Evolutionary conservation across 2,113 vertebrate genomes (phyloP), one percentile per base, ranked within the genome.

Genomic region (Melanostigma gelatinosum): DNA sequence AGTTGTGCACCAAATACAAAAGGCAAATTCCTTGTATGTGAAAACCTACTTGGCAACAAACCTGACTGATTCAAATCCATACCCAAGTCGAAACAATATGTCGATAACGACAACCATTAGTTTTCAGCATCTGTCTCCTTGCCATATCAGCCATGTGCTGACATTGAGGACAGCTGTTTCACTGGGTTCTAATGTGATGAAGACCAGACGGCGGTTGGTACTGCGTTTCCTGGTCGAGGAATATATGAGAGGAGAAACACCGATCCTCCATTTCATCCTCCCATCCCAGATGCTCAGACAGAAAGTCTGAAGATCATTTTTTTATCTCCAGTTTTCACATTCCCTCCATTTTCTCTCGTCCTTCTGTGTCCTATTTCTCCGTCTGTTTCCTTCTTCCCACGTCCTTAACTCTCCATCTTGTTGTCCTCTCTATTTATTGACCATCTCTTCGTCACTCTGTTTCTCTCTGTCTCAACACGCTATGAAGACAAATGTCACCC

Each of bases 401-500:
- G 63, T 81, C 78, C 75, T 70, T 77, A 52, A 38, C 62, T 71
- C 36, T 82, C 62, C 27, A 24, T 81, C 66, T 72, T 54, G n/a
- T 81, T 63, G 70, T 75, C 72, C 24, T 78, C 50, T 57, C 40
- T 73, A 72, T 85, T 87, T 79, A 73, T 87, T 86, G 86, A 86
- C 81, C 86, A 71, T 61, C 71, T 80, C 58, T 29, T 38, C 75
- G 76, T 82, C 70, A 73, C 81, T 80, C 8, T 64, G 62, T 67
- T 57, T 57, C 79, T 77, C 20, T 8, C 1, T 55, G 58, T 71
- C 74, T 75, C 55, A 74, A 71, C 61, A n/a, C 15, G 24, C 68
- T 68, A 87, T 88, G 77, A 86, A 91, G 91, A 92, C 73, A 80
- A 85, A 90, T 89, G 77, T 64, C 69, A 85, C 85, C 85, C 83